Base-by-base conservation (phyloP, 2,888 invertebrate species). In the Geophilus truncorum region DNA sequence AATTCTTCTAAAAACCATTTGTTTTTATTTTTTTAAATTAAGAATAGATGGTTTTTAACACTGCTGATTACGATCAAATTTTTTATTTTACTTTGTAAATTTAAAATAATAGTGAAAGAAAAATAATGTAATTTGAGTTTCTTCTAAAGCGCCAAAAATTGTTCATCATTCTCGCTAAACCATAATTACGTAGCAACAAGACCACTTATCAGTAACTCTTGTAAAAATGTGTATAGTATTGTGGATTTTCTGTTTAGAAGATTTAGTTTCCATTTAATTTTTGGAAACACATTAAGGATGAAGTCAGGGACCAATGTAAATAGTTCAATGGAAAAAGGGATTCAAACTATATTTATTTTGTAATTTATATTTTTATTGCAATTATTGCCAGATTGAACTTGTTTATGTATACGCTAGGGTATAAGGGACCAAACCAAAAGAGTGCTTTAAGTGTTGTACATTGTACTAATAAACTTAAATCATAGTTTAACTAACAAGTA, bases 241-340 rank as follows among this genome's bases (percentile, higher is more conserved):
- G 70, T 70, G 10, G 18, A 62, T 18, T 23, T 62, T 21, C 21
- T n/a, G 57, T 51, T 18, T 70, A 70, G 23, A 70, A 18, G 4
- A 23, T 57, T 70, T 23, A 21, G 2, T 62, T 28, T 25, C 25
- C 10, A 28, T n/a, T 70, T n/a, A 23, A 12, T 10, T 70, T 25
- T 28, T 25, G 70, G 70, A n/a, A 70, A 70, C 70, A 70, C 25
- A 70, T 28, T 23, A 70, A 9, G 6, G n/a, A 28, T 70, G 28
- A 70, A 25, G 70, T 70, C 70, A 70, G 70, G 70, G 70, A 70
- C 70, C 70, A 70, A 28, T 70, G 70, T 70, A 70, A 70, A 70
- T 70, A 70, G n/a, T 18, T 51, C 51, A 51, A 51, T 18, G 18
- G 51, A 51, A 18, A 51, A 51, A 51, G 51, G 51, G 7, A 51